A percentile compares a stretch with the other conserved stretches of the same genome.
Evolutionary conservation across 1,140 invertebrate genomes (phyloP).

Genomic region (Neodiprion lecontei): DNA sequence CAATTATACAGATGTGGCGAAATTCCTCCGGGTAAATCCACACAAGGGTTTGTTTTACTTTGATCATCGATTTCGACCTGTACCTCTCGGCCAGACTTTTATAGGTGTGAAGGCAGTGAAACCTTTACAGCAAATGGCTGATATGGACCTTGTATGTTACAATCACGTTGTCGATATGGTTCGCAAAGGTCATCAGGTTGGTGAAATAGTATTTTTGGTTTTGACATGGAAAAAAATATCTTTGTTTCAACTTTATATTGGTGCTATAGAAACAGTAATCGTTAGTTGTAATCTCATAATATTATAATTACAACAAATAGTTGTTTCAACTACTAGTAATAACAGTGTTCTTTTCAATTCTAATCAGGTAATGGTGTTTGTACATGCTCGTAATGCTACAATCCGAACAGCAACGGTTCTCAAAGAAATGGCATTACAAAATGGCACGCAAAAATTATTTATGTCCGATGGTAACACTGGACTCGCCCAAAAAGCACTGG

Average conservation of each 20-base stretch:
- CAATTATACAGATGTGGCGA: slow-evolving; percentile 96
- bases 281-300: slow-evolving; percentile 9
- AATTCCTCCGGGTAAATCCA: slow-evolving; percentile 93
- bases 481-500: slow-evolving; percentile 69
- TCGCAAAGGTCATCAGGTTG: slow-evolving; percentile 85
- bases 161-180: slow-evolving; percentile 91
- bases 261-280: not conserved
- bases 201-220: slow-evolving; percentile 1
- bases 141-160: slow-evolving; percentile 95
- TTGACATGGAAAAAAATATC: slow-evolving; percentile 15
- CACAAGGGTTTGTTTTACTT: slow-evolving; percentile 96
- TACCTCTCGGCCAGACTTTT: slow-evolving; percentile 92
- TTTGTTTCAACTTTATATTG: slow-evolving; percentile 9
- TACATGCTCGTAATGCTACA: slow-evolving; percentile 97
- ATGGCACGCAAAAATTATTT: slow-evolving; percentile 75
- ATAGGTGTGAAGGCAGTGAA: slow-evolving; percentile 87
- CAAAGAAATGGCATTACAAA: slow-evolving; percentile 77
- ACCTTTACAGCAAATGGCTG: slow-evolving; percentile 77
- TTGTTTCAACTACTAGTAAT: slow-evolving; percentile 7
- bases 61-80: slow-evolving; percentile 94
- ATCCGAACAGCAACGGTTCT: slow-evolving; percentile 83
- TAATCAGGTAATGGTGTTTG: slow-evolving; percentile 94
- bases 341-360: slow-evolving; percentile 23
- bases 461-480: slow-evolving; percentile 69
- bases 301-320: not conserved